phyloP scores from a whole-genome alignment of 2,113 vertebrate species.

The Ornithorhynchus anatinus region DNA sequence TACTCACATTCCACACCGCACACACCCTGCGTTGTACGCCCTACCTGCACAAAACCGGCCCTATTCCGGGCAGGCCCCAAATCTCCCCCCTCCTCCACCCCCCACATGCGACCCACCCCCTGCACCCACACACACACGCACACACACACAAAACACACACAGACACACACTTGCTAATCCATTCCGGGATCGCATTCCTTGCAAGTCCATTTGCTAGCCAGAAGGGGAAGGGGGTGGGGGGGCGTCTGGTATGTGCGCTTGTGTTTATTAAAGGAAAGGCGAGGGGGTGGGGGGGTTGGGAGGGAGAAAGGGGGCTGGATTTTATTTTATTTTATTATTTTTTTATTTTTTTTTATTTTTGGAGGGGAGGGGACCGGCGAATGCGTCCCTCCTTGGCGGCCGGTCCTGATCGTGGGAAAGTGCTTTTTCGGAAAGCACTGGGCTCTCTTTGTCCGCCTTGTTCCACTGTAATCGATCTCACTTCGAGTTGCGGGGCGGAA shows the following conservation, averaged over 20 bases:
- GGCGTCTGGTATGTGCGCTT: neutral
- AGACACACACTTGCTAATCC: neutral
- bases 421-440: constrained; percentile 76
- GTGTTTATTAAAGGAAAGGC: too few species aligned
- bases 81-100: neutral
- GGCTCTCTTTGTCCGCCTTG: constrained; percentile 79
- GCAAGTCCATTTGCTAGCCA: too few species aligned
- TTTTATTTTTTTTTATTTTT: constrained; percentile 7
- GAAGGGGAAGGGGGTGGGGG: too few species aligned
- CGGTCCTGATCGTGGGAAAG: constrained; percentile 84
- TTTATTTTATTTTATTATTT: too few species aligned
- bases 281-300: too few species aligned
- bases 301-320: too few species aligned
- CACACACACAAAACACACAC: neutral
- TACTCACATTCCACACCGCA: too few species aligned
- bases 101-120: neutral
- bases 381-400: constrained; percentile 61
- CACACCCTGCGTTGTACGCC: too few species aligned
- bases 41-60: too few species aligned
- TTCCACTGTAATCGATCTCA: constrained; percentile 85
- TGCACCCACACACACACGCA: neutral
- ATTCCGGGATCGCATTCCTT: too few species aligned
- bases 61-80: too few species aligned
- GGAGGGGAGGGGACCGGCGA: constrained; percentile 30
- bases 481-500: constrained; percentile 71